Percentiles rank a stretch among this genome's conserved stretches.
Evolutionary conservation across 1,140 invertebrate species (phyloP).

Genomic region (Drosophila eugracilis): DNA sequence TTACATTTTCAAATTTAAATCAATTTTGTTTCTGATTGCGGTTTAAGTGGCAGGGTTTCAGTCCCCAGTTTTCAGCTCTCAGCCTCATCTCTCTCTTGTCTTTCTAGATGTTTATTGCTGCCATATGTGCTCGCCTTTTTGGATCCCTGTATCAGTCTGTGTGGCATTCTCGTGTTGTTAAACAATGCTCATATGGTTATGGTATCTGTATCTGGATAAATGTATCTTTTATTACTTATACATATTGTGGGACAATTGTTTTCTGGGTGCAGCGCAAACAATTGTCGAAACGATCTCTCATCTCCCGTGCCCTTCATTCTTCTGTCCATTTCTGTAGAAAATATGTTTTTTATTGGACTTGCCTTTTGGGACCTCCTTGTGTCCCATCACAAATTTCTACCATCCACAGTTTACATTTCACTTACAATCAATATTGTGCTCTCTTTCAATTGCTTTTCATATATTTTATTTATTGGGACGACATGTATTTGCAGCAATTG

Average conservation of each 20-base stretch:
- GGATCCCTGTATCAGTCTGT: constrained; percentile 24
- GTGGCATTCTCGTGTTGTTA: constrained; percentile 42
- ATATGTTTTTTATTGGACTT: constrained; percentile 18
- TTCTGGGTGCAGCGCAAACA: constrained; percentile 51
- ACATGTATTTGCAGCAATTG: neutral
- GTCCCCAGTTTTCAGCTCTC: constrained; percentile 36
- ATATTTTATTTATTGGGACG: constrained; percentile 24
- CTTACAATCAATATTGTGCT: constrained; percentile 25
- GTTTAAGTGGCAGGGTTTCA: constrained; percentile 71
- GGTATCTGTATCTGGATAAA: constrained; percentile 49
- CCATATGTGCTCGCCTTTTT: constrained; percentile 50
- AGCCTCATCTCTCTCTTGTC: constrained; percentile 27
- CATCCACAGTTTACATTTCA: constrained; percentile 26
- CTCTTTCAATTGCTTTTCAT: constrained; percentile 10
- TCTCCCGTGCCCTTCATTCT: neutral
- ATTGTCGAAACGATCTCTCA: constrained; percentile 31
- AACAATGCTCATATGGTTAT: constrained; percentile 46
- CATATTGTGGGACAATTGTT: constrained; percentile 51
- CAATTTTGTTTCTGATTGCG: constrained; percentile 75
- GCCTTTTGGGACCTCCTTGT: constrained; percentile 5
- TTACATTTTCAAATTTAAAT: constrained; percentile 76
- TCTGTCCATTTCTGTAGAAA: constrained; percentile 10
- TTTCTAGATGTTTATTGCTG: constrained; percentile 61
- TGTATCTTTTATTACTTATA: constrained; percentile 67
- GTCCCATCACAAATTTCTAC: constrained; percentile 21